These are phyloP conservation scores for Platerodrilus igneus DNA, from an alignment of 2,888 invertebrate species.

Conservation along the genomic window DNA sequence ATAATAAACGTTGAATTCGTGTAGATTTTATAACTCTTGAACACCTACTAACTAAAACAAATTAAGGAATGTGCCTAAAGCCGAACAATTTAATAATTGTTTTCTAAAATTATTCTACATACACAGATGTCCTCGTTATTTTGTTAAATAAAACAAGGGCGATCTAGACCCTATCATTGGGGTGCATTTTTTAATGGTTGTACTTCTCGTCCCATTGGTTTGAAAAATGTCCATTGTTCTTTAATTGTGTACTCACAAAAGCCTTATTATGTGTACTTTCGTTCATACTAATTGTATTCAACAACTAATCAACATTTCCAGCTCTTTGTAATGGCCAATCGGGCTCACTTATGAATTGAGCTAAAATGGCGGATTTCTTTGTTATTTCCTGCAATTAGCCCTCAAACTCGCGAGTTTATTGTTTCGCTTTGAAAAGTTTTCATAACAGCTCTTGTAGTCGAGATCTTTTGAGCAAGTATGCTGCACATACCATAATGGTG, in stretches of 20 bases:
- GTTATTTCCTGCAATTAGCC: slow-evolving; percentile 26
- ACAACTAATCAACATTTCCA: slow-evolving; percentile 42
- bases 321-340: slow-evolving; percentile 34
- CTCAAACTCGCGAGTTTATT: slow-evolving; percentile 22
- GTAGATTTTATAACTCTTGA: no score
- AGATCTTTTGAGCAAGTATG: no score
- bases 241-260: slow-evolving; percentile 40
- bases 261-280: slow-evolving; percentile 39
- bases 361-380: slow-evolving; percentile 35
- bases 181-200: slow-evolving; percentile 40
- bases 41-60: no score
- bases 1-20: no score
- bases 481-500: no score
- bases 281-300: slow-evolving; percentile 43
- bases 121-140: no score
- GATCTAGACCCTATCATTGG: slow-evolving; percentile 43
- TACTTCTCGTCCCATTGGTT: slow-evolving; percentile 43
- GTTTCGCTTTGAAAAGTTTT: no score
- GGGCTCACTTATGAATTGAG: slow-evolving; percentile 24
- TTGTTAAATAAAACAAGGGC: slow-evolving; percentile 40
- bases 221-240: slow-evolving; percentile 43
- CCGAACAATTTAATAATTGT: no score
- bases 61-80: no score
- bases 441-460: no score
- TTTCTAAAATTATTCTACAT: no score